These are phyloP conservation scores for zebrafish (Danio rerio) DNA, from an alignment of 2,113 vertebrate species.

Conservation along the genomic window DNA sequence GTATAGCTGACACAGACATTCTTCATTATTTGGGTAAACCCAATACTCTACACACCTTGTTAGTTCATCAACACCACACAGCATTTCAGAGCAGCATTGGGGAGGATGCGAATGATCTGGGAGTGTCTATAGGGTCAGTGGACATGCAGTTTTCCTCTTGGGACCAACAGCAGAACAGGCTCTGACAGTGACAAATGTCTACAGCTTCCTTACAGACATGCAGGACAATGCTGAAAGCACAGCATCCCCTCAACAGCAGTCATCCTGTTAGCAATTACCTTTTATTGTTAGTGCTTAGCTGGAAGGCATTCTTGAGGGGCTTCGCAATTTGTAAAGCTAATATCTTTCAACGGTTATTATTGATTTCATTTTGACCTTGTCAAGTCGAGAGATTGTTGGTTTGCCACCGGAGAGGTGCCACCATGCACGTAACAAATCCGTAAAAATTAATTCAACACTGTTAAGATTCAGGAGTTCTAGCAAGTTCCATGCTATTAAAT, in stretches of 20 bases:
- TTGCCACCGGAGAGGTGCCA: background rate
- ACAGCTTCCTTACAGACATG: constrained; percentile 42
- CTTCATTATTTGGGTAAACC: background rate
- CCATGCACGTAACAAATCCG: background rate
- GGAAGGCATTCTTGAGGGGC: background rate
- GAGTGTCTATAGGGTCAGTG: constrained; percentile 43
- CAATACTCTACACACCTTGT: background rate
- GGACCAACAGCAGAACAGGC: constrained; percentile 39
- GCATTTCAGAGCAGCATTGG: constrained; percentile 8
- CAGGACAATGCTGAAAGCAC: constrained; percentile 11
- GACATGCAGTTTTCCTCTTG: constrained; percentile 33
- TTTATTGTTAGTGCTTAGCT: constrained; percentile 2
- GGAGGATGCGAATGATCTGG: background rate
- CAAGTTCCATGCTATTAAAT: background rate
- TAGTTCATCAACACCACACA: background rate
- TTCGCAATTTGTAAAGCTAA: background rate
- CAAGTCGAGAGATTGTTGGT: background rate
- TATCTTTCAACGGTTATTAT: constrained; percentile 9
- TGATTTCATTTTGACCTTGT: constrained; percentile 12
- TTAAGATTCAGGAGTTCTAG: background rate
- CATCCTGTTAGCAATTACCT: constrained; percentile 23
- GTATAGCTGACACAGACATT: too few relatives aligned
- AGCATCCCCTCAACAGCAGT: background rate
- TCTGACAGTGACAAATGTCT: constrained; percentile 56
- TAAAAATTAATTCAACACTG: background rate